Conservation (phyloP, 2,888 invertebrate genomes). For the Bursaphelenchus okinawaensis region DNA sequence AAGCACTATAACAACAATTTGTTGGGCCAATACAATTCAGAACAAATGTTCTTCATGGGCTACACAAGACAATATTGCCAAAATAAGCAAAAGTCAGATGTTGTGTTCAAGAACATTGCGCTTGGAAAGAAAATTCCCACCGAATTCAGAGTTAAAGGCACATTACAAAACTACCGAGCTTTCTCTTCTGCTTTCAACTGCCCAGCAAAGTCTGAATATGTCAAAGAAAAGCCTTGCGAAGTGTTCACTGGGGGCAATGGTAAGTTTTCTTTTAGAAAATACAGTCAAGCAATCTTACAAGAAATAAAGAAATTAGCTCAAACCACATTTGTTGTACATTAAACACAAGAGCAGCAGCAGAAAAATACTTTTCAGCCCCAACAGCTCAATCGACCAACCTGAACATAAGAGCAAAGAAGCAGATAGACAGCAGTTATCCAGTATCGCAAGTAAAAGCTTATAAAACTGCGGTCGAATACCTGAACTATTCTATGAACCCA, state of each 20-base stretch:
- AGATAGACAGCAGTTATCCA: neutral
- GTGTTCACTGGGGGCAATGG: conserved; percentile 21
- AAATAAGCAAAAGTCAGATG: neutral
- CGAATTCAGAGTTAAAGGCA: conserved; percentile 38
- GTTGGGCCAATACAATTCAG: conserved; percentile 41
- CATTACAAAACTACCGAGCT: conserved; percentile 42
- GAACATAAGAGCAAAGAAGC: neutral
- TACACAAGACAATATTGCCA: conserved; percentile 45
- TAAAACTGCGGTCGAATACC: neutral
- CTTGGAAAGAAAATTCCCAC: conserved; percentile 10
- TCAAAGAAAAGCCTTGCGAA: conserved; percentile 34
- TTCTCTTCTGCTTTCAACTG: conserved; percentile 42
- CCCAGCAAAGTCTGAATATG: conserved; percentile 28
- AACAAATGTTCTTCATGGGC: conserved; percentile 49
- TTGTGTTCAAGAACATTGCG: neutral
- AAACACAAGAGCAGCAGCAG: too few relatives aligned
- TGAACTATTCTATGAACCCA: conserved; percentile 17
- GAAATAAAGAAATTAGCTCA: too few relatives aligned
- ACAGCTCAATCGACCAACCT: neutral
- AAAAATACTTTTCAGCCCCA: neutral
- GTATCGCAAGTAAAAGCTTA: neutral
- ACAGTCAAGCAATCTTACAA: too few relatives aligned
- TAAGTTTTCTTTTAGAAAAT: neutral
- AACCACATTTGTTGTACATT: too few relatives aligned
- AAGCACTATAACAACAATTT: conserved; percentile 40